A percentile compares a stretch with the other conserved stretches of the same genome.
phyloP scores from a whole-genome alignment of 2,888 invertebrate genomes.

The Conomelus anceps region DNA sequence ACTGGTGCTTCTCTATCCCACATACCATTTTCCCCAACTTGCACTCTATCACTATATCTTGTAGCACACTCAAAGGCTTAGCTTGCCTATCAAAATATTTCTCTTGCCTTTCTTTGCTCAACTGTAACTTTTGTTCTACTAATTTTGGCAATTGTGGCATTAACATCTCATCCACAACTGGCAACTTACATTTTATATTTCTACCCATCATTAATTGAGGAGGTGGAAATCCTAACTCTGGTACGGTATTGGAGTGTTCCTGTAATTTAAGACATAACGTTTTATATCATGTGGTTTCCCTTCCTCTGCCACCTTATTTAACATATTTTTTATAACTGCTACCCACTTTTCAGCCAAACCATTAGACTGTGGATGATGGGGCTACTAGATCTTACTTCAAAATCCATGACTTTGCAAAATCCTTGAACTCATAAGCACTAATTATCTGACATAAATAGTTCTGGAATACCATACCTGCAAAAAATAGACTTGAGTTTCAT shows the following conservation, averaged over 20 bases:
- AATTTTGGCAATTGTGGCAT: not conserved
- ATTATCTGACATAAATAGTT: too few species aligned
- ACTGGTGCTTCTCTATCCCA: not conserved
- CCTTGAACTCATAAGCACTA: too few species aligned
- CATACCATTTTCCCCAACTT: not conserved
- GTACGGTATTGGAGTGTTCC: slow-evolving; percentile 1
- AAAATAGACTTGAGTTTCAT: too few species aligned
- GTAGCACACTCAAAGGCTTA: not conserved
- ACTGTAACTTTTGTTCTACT: not conserved
- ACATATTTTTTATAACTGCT: not conserved
- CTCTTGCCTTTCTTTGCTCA: not conserved
- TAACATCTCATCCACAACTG: not conserved
- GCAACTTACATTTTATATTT: not conserved
- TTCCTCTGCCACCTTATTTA: not conserved
- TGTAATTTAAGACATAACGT: not conserved
- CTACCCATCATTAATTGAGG: slow-evolving; percentile 6
- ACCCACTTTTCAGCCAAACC: too few species aligned
- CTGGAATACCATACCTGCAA: too few species aligned
- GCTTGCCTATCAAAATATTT: not conserved
- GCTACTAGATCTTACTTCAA: too few species aligned
- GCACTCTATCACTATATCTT: not conserved
- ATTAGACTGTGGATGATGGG: too few species aligned
- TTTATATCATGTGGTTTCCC: not conserved
- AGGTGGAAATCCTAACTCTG: not conserved
- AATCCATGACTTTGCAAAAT: too few species aligned